These are phyloP conservation scores for Hydrocynus forskahlii DNA, from an alignment of 2,797 vertebrate species.

Conservation along the genomic window DNA sequence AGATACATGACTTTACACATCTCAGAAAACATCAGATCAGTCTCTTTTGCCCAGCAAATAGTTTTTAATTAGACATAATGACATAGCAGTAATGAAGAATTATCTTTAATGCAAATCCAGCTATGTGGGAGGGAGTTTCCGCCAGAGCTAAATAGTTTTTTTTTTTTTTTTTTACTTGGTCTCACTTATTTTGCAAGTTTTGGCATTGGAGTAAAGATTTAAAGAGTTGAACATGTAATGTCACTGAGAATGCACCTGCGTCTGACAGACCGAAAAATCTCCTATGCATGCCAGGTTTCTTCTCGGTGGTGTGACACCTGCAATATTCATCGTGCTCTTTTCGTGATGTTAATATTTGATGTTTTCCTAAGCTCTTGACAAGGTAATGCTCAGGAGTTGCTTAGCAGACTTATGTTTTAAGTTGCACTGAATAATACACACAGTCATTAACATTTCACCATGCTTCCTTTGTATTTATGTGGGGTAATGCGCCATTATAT, in stretches of 20 bases:
- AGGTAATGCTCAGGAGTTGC: constrained; percentile 27
- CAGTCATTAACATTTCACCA: constrained; percentile 31
- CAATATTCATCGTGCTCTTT: constrained; percentile 44
- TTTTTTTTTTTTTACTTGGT: background rate
- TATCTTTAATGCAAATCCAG: background rate
- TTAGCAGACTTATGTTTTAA: constrained; percentile 38
- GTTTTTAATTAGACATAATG: background rate
- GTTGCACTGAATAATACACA: constrained; percentile 37
- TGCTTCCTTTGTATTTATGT: constrained; percentile 1
- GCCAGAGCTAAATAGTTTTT: too few species aligned
- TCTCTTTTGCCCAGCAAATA: background rate
- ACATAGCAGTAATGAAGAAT: background rate
- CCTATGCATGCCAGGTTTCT: background rate
- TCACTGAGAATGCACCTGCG: constrained; percentile 2
- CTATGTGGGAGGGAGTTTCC: too few species aligned
- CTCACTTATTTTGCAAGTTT: background rate
- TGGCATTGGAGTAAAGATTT: background rate
- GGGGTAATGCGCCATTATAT: background rate
- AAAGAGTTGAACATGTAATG: background rate
- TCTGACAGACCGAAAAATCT: background rate
- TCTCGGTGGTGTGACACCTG: constrained; percentile 27
- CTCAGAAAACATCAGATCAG: background rate
- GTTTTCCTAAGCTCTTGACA: constrained; percentile 41
- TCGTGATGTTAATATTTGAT: constrained; percentile 37
- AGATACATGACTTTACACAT: too few species aligned